A percentile compares a stretch with the other conserved stretches of the same genome.
Evolutionary conservation across 2,888 invertebrate species (phyloP).

Genomic region (Eudasyphora cyanicolor): DNA sequence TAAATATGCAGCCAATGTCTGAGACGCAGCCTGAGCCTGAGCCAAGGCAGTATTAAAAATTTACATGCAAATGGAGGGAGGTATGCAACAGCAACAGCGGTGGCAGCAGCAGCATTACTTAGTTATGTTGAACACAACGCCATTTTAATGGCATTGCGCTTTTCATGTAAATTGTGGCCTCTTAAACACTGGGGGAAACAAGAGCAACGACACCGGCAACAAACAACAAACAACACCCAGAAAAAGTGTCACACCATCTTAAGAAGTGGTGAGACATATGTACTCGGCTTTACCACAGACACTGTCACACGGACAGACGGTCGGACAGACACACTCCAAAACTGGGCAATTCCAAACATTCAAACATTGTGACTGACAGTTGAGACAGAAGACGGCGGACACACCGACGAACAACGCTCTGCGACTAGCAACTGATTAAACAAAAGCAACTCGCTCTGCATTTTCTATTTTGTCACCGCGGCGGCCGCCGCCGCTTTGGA

Average conservation of each 20-base stretch:
- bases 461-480: background rate
- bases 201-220: constrained; percentile 14
- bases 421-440: background rate
- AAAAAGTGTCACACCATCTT: constrained; percentile 32
- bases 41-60: no score
- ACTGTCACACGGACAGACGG: background rate
- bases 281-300: background rate
- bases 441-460: background rate
- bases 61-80: no score
- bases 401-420: background rate
- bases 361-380: constrained; percentile 20
- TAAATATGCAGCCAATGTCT: background rate
- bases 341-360: constrained; percentile 17
- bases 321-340: background rate
- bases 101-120: background rate
- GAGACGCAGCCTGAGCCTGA: no score
- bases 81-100: no score
- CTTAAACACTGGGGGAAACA: constrained; percentile 17
- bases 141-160: background rate
- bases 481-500: constrained; percentile 21
- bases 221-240: no score
- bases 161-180: background rate
- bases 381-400: background rate
- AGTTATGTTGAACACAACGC: constrained; percentile 1
- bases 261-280: background rate